phyloP scores from a whole-genome alignment of 1,140 invertebrate species.

The Wasmannia auropunctata region DNA sequence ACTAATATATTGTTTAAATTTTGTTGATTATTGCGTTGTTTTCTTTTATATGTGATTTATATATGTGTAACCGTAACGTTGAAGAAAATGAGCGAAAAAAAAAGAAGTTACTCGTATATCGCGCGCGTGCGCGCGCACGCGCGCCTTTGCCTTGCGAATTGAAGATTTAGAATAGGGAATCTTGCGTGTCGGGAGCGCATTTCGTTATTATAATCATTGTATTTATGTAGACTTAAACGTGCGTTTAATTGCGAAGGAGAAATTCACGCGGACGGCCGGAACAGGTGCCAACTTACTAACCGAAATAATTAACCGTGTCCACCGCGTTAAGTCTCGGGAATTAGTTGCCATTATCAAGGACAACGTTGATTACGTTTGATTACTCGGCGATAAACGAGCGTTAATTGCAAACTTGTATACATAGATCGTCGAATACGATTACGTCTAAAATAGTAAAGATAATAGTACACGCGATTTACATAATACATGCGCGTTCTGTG shows the following conservation, averaged over 20 bases:
- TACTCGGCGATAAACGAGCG: conserved; percentile 11
- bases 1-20: conserved; percentile 5
- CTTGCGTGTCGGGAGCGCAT: not conserved
- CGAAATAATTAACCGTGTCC: conserved; percentile 7
- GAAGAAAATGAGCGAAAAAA: not conserved
- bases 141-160: not conserved
- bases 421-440: not conserved
- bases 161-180: not conserved
- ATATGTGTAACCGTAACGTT: not conserved
- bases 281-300: conserved; percentile 18
- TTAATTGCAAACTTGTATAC: conserved; percentile 18
- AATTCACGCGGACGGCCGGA: not conserved
- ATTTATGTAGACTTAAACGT: conserved; percentile 11
- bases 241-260: not conserved
- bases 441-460: conserved; percentile 2
- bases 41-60: conserved; percentile 47
- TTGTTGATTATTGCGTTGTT: conserved; percentile 26
- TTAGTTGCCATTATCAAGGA: conserved; percentile 33
- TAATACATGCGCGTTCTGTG: not conserved
- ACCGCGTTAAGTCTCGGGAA: not conserved
- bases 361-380: not conserved
- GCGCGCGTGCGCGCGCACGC: not conserved
- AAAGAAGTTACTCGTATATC: not conserved
- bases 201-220: conserved; percentile 11
- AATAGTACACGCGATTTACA: not conserved